These are phyloP conservation scores for Alosa alosa DNA, from an alignment of 2,113 vertebrate species.

Conservation along the genomic window DNA sequence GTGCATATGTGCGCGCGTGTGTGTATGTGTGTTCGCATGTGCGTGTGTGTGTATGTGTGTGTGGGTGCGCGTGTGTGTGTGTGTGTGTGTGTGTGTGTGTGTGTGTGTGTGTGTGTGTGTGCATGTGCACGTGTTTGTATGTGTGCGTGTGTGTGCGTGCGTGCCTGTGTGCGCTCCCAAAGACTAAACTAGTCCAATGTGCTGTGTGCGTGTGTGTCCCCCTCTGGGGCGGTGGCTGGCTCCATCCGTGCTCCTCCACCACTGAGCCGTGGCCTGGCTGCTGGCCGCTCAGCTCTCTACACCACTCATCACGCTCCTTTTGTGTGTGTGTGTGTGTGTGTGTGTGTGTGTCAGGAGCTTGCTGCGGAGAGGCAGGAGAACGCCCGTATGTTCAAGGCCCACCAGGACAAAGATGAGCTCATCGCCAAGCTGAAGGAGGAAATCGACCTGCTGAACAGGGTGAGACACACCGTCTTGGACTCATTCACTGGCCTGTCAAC, in stretches of 20 bases:
- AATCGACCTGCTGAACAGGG: constrained; percentile 94
- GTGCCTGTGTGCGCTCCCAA: not conserved
- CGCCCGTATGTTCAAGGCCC: constrained; percentile 75
- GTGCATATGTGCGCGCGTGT: no score
- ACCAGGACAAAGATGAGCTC: constrained; percentile 91
- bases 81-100: not conserved
- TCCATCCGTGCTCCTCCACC: not conserved
- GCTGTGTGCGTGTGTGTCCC: not conserved
- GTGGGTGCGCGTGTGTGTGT: not conserved
- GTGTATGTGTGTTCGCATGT: no score
- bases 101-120: not conserved
- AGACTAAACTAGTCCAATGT: not conserved
- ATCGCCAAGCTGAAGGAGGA: constrained; percentile 92
- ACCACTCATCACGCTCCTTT: not conserved
- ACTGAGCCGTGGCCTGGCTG: not conserved
- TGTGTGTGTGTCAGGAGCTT: constrained; percentile 77
- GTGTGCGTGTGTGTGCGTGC: no score
- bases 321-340: constrained; percentile 23
- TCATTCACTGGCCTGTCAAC: no score
- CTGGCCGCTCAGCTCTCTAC: not conserved
- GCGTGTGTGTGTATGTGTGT: no score
- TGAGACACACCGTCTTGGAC: constrained; percentile 64
- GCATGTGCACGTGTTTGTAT: not conserved
- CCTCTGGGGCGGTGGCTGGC: not conserved
- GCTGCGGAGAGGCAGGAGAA: constrained; percentile 87